Conservation (phyloP, 92 coral and sea anemone species). For the Meandrina meandrites region DNA sequence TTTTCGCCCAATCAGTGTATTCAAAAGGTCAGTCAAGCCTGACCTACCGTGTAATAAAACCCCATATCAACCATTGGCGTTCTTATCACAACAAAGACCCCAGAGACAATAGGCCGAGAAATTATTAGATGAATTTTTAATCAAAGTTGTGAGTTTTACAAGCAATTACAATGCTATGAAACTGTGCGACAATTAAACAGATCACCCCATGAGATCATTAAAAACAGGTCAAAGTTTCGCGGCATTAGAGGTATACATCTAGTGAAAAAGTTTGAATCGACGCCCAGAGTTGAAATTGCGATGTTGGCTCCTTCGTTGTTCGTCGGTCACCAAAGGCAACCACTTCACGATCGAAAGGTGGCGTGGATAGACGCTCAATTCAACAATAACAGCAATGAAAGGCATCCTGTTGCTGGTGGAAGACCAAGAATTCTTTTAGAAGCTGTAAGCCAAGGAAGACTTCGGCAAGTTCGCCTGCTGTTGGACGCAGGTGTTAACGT, state of each 20-base stretch:
- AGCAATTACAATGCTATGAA: constrained; percentile 27
- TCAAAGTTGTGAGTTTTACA: constrained; percentile 7
- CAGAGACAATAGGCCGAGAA: constrained; percentile 1
- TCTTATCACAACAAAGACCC: constrained; percentile 25
- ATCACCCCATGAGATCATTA: neutral
- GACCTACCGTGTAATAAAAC: constrained; percentile 31
- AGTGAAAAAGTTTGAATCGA: neutral
- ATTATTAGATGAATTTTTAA: constrained; percentile 22
- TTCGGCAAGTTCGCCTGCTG: constrained; percentile 80
- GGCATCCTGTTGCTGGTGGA: constrained; percentile 32
- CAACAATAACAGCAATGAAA: neutral
- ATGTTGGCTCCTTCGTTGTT: constrained; percentile 31
- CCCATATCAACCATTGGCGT: constrained; percentile 26
- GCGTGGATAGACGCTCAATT: constrained; percentile 12
- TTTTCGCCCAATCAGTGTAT: neutral
- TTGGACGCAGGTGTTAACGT: constrained; percentile 94
- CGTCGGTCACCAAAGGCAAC: constrained; percentile 35
- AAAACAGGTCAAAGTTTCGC: neutral
- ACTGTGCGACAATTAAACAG: constrained; percentile 2
- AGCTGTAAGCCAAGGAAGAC: constrained; percentile 83
- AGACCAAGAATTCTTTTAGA: constrained; percentile 86
- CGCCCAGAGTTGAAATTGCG: neutral
- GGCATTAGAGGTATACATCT: neutral
- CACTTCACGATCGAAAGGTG: neutral
- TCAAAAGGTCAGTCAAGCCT: constrained; percentile 30